Base-by-base conservation (phyloP, 2,888 invertebrate species). In the Synergus gifuensis region DNA sequence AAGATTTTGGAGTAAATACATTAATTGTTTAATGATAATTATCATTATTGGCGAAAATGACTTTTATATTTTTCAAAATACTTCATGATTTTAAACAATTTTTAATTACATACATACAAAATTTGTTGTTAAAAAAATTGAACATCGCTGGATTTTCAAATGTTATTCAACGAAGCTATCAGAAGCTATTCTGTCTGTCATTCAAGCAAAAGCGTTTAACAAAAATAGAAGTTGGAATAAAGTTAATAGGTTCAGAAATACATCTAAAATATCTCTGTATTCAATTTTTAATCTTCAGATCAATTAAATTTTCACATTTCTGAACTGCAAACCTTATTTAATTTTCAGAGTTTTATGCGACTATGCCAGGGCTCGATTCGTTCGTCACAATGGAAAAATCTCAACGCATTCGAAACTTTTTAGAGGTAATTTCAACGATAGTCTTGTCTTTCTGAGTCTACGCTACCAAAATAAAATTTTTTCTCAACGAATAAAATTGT, bases 291-390 rank as follows among this genome's bases (percentile, higher is more conserved):
- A n/a, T 54, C n/a, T 54, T 54, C n/a, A n/a, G 8, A 54, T 0
- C n/a, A 8, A 4, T 8, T 16, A 54, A 54, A 54, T 54, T 54
- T 54, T 54, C 9, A 22, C 11, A 60, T 22, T 60, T 60, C 22
- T 60, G 18, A 60, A 22, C 18, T 60, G 22, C 22, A 11, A 22
- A 22, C 22, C 22, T 42, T 44, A 14, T 60, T 76, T 18, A n/a
- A 16, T 14, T 93, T 94, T 73, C 93, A 96, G 96, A 96, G 92
- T 94, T 95, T 90, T 97, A 94, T 94, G 97, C 96, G 28, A 94
- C 96, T 84, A 95, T 97, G 94, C 98, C 98, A 82, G 97, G 98
- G 0, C 95, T 97, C 92, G 98, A 98, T 92, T 95, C 95, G 77
- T 98, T 97, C 91, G 94, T 97, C 87, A 95, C 94, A 90, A 95